Evolutionary conservation across 2,888 invertebrate species (phyloP).

Genomic region (Molanna angustata): DNA sequence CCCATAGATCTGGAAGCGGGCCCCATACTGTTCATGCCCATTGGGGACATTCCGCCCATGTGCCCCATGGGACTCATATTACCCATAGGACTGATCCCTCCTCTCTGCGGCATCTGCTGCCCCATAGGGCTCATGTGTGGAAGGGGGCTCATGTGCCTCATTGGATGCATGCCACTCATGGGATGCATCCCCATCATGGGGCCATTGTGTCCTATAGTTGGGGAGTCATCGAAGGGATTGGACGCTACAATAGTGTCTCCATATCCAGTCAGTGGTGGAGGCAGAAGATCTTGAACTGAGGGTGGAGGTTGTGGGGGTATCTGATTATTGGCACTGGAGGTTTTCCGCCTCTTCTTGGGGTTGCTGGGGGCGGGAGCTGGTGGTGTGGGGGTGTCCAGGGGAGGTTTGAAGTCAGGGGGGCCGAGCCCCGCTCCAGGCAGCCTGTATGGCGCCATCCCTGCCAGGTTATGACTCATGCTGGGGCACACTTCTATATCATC

Average conservation of each 20-base stretch:
- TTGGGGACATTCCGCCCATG: slow-evolving; percentile 66
- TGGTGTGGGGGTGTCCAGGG: slow-evolving; percentile 66
- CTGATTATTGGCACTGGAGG: slow-evolving; percentile 64
- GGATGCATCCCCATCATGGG: slow-evolving; percentile 64
- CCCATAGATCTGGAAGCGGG: slow-evolving; percentile 62
- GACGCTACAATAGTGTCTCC: slow-evolving; percentile 93
- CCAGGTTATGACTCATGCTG: slow-evolving; percentile 74
- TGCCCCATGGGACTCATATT: slow-evolving; percentile 70
- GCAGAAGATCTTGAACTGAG: slow-evolving; percentile 76
- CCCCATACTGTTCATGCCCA: slow-evolving; percentile 63
- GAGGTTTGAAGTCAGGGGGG: slow-evolving; percentile 70
- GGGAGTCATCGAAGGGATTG: slow-evolving; percentile 93
- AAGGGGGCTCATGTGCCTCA: slow-evolving; percentile 64
- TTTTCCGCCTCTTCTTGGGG: slow-evolving; percentile 84
- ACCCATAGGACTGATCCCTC: slow-evolving; percentile 65
- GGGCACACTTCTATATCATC: neutral
- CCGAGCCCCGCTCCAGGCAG: slow-evolving; percentile 70
- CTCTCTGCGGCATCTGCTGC: slow-evolving; percentile 61
- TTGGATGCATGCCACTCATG: slow-evolving; percentile 68
- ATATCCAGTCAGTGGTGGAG: slow-evolving; percentile 82
- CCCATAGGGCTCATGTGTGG: slow-evolving; percentile 61
- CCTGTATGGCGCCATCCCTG: slow-evolving; percentile 77
- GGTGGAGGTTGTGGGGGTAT: slow-evolving; percentile 69
- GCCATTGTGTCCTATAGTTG: slow-evolving; percentile 59
- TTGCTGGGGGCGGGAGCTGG: slow-evolving; percentile 76